Percentiles rank a stretch among this genome's conserved stretches.
phyloP scores from a whole-genome alignment of 2,888 invertebrate species.

The Steromphala cineraria region DNA sequence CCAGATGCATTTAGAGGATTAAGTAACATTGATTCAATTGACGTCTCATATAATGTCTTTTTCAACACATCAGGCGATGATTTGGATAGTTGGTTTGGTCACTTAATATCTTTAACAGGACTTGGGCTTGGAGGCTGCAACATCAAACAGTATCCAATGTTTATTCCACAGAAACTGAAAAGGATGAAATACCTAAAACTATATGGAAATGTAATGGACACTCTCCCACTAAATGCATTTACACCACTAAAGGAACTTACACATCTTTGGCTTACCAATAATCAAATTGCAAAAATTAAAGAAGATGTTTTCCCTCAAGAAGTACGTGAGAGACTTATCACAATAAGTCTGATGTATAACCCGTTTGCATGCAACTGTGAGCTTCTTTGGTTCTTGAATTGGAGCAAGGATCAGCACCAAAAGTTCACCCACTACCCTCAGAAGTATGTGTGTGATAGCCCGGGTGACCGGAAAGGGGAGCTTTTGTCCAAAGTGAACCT shows the following conservation, averaged over 20 bases:
- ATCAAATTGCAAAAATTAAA: not conserved
- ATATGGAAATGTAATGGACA: not conserved
- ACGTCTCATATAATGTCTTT: not conserved
- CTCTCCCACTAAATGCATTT: not conserved
- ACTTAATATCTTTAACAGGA: not conserved
- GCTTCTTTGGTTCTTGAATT: not conserved
- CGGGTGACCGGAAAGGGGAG: not conserved
- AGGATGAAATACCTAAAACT: not conserved
- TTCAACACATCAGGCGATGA: not conserved
- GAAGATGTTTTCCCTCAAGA: not conserved
- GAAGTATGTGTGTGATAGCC: not conserved
- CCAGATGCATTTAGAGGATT: not conserved
- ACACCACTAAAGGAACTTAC: not conserved
- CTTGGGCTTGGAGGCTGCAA: not conserved
- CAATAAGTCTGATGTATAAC: not conserved
- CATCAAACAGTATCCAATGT: not conserved
- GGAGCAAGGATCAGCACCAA: not conserved
- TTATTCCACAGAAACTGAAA: not conserved
- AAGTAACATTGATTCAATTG: not conserved
- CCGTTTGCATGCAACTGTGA: constrained; percentile 1
- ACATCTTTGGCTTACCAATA: not conserved
- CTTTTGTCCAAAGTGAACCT: not conserved
- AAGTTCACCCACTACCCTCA: not conserved
- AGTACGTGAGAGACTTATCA: not conserved
- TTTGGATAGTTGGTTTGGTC: not conserved